Conservation (phyloP, 2,888 invertebrate genomes). For the Eulithis prunata region DNA sequence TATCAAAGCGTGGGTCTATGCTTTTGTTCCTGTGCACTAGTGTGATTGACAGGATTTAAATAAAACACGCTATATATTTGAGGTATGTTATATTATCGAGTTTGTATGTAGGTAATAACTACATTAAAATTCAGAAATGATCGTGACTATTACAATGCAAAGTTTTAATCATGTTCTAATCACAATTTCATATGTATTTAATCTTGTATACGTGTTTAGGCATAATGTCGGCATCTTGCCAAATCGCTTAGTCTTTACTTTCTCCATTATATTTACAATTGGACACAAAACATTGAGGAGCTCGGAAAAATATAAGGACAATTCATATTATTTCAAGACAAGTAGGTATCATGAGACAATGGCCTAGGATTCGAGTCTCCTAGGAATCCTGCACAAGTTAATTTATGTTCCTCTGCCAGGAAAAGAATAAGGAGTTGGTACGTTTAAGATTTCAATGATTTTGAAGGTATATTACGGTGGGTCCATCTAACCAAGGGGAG, state of each 20-base stretch:
- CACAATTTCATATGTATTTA: constrained; percentile 81
- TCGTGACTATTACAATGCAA: constrained; percentile 78
- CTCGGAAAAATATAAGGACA: constrained; percentile 25
- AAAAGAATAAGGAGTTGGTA: too few relatives aligned
- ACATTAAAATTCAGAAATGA: constrained; percentile 83
- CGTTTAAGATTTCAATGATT: too few relatives aligned
- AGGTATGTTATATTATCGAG: constrained; percentile 84
- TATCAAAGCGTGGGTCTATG: too few relatives aligned
- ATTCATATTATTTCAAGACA: not conserved
- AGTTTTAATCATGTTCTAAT: constrained; percentile 78
- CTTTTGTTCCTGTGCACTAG: not conserved
- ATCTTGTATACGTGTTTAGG: constrained; percentile 81
- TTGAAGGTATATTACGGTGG: too few relatives aligned
- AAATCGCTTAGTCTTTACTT: constrained; percentile 75
- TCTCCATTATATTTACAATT: constrained; percentile 76
- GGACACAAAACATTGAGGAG: constrained; percentile 42
- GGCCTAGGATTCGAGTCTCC: too few relatives aligned
- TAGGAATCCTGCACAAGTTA: too few relatives aligned
- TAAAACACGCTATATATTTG: constrained; percentile 67
- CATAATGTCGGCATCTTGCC: constrained; percentile 79
- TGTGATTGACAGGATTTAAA: not conserved
- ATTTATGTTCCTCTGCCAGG: too few relatives aligned
- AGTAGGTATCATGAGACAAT: not conserved
- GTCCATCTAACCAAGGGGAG: too few relatives aligned
- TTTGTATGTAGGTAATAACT: constrained; percentile 84